Base-by-base conservation (phyloP, 2,113 vertebrate genomes). In the Charadrius vociferus region DNA sequence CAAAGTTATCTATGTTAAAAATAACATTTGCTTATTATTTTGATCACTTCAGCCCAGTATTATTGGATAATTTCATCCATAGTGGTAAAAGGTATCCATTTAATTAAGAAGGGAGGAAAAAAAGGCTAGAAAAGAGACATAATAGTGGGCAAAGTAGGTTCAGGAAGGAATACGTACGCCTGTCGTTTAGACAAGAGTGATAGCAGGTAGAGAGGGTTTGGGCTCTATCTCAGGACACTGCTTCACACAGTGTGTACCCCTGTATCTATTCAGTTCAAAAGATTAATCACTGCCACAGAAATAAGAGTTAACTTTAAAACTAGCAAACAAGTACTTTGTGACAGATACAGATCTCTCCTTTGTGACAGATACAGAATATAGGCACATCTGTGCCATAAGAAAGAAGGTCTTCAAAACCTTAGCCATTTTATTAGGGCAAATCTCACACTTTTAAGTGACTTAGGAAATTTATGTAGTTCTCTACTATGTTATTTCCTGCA, bases 11-110 rank as follows among this genome's bases (percentile, higher is more conserved):
- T 37, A 14, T 59, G 67, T 93, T 84, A 86, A 91, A 92, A 88
- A 61, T 58, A 87, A 70, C 6, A 89, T 79, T 91, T 67, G 4
- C 9, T 94, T 26, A 32, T 81, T 94, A 27, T 74, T 90, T 71
- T 75, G 65, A 62, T 74, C 19, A 53, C n/a, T 86, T 36, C n/a
- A 91, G 32, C 1, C 62, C 77, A 71, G 34, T 89, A 81, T 63
- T 55, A 19, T 20, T 81, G 9, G 17, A 78, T 75, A 67, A 82
- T 87, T 93, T 93, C 5, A 67, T 52, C 21, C 68, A 21, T 41
- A 81, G 32, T 56, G 22, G 23, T 81, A 91, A 58, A 67, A 94
- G 53, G 7, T 30, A 47, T 18, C 17, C 3, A 14, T 45, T 83
- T 45, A 90, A 77, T 71, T 74, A 73, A 65, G 43, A 92, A 63